These are phyloP conservation scores for Gymnoscelis rufifasciata DNA, from an alignment of 2,888 invertebrate species.

Conservation along the genomic window DNA sequence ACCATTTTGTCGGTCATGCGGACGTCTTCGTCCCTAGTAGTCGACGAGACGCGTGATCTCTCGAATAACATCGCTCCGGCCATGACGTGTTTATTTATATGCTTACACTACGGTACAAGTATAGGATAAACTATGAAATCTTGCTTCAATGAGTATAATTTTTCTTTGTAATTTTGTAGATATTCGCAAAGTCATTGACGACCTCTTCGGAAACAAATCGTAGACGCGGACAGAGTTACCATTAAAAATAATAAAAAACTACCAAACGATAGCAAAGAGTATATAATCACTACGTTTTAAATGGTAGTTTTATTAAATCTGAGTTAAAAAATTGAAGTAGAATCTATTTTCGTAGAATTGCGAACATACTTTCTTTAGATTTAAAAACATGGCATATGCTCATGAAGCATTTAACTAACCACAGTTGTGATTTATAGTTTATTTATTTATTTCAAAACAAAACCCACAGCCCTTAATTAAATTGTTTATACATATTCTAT, in stretches of 20 bases:
- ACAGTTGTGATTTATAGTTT: too few relatives aligned
- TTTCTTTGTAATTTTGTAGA: conserved; percentile 76
- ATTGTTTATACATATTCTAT: too few relatives aligned
- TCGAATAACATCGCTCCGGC: conserved; percentile 95
- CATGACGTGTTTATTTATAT: conserved; percentile 82
- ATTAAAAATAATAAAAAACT: conserved; percentile 22
- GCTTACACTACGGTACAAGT: conserved; percentile 64
- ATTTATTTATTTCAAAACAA: too few relatives aligned
- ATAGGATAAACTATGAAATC: conserved; percentile 58
- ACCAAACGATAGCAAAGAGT: conserved; percentile 15
- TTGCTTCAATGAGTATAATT: conserved; percentile 63
- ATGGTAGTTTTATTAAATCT: too few relatives aligned
- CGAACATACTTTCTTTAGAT: too few relatives aligned
- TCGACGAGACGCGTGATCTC: conserved; percentile 86
- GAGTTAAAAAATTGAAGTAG: too few relatives aligned
- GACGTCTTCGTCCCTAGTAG: conserved; percentile 87
- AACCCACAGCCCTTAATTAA: too few relatives aligned
- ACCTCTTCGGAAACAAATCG: conserved; percentile 73
- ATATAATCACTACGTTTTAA: too few relatives aligned
- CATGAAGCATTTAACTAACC: too few relatives aligned
- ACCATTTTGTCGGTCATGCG: conserved; percentile 87
- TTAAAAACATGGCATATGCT: too few relatives aligned
- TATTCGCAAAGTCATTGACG: conserved; percentile 79
- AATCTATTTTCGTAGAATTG: too few relatives aligned
- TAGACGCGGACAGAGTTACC: conserved; percentile 71